phyloP scores from a whole-genome alignment of 2,888 invertebrate genomes.

The Eumerus sabulonum region DNA sequence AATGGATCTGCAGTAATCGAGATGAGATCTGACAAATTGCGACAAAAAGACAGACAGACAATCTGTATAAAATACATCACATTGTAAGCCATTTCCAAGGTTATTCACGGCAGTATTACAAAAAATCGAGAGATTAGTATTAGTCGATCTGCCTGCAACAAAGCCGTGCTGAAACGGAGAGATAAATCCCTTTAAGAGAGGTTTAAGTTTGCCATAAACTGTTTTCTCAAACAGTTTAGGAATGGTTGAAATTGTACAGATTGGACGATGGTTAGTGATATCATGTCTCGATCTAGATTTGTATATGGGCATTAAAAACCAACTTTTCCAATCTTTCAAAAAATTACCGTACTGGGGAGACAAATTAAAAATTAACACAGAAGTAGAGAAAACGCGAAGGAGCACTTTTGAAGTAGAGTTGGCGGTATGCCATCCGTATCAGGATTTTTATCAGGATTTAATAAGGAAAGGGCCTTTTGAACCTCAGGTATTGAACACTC shows the following conservation, averaged over 20 bases:
- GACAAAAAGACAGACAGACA: neutral
- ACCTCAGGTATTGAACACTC: neutral
- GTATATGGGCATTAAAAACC: conserved; percentile 3
- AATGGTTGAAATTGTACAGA: conserved; percentile 10
- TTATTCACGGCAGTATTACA: conserved; percentile 6
- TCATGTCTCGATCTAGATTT: conserved; percentile 6
- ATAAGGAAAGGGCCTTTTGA: neutral
- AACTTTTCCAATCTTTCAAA: neutral
- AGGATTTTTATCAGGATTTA: neutral
- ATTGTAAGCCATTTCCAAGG: conserved; percentile 4
- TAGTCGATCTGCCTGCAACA: conserved; percentile 15
- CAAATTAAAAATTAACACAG: neutral
- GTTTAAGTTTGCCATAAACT: conserved; percentile 6
- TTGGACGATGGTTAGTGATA: conserved; percentile 12
- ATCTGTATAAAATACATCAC: neutral
- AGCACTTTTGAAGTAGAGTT: neutral
- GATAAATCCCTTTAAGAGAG: neutral
- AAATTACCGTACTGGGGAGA: neutral
- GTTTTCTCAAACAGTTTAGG: conserved; percentile 15
- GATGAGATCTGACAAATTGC: conserved; percentile 7
- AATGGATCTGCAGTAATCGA: conserved; percentile 9
- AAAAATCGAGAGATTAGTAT: neutral
- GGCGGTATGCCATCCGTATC: neutral
- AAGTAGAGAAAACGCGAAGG: neutral
- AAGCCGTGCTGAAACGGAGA: conserved; percentile 3